A percentile compares a stretch with the other conserved stretches of the same genome.
Evolutionary conservation across 53 echinoderm and acorn worm genomes (phyloP).

Genomic region (Arbacia lixula): DNA sequence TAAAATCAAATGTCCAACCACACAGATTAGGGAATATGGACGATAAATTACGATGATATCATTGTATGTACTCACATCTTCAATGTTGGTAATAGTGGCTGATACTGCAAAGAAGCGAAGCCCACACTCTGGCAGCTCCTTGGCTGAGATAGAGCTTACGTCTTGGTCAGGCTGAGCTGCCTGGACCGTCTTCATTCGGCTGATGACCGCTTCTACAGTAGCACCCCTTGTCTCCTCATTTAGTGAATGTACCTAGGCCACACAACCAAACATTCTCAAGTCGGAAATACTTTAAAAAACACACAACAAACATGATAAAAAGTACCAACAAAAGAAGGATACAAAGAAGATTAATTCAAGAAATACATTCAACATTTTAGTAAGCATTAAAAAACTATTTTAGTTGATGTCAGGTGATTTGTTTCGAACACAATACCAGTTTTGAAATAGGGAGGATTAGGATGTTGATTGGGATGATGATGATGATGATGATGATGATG

Average conservation of each 20-base stretch:
- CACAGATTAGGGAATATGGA: too few species aligned
- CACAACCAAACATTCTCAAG: too few species aligned
- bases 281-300: too few species aligned
- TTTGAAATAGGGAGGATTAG: not conserved
- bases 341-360: too few species aligned
- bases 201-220: conserved; percentile 88
- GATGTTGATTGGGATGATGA: not conserved
- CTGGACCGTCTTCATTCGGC: conserved; percentile 91
- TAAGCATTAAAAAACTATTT: too few species aligned
- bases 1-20: too few species aligned
- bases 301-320: too few species aligned
- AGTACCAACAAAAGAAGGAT: too few species aligned
- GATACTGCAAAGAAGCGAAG: conserved; percentile 86
- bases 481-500: not conserved
- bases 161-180: conserved; percentile 61
- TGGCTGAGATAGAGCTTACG: not conserved
- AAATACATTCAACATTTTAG: too few species aligned
- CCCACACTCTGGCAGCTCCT: too few species aligned
- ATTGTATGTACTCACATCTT: conserved; percentile 91
- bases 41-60: not conserved
- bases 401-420: too few species aligned
- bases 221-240: conserved; percentile 85
- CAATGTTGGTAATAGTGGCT: conserved; percentile 86
- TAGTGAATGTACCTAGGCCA: conserved; percentile 82
- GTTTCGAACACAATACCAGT: too few species aligned